Percentiles rank a stretch among this genome's conserved stretches.
These are phyloP conservation scores for Galleria mellonella DNA, from an alignment of 1,140 invertebrate species.

Conservation along the genomic window DNA sequence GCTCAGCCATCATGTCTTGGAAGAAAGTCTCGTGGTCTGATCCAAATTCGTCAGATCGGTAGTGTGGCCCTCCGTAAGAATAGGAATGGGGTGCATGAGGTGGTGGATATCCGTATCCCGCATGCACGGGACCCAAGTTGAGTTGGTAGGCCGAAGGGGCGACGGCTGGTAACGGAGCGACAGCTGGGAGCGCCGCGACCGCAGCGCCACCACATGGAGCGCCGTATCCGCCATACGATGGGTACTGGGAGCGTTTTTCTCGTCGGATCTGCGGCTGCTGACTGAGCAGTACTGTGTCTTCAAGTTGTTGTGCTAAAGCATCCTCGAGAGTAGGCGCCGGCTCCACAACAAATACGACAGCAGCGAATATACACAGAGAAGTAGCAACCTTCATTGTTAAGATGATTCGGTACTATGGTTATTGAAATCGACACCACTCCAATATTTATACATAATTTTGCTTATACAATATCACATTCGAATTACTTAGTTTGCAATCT, in stretches of 20 bases:
- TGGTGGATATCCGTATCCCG: not conserved
- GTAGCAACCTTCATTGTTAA: slow-evolving; percentile 36
- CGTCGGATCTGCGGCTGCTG: slow-evolving; percentile 10
- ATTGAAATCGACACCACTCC: slow-evolving; percentile 10
- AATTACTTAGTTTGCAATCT: slow-evolving; percentile 24
- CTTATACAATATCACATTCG: slow-evolving; percentile 21
- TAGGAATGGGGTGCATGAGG: slow-evolving; percentile 6
- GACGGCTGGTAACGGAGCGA: slow-evolving; percentile 11
- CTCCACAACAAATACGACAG: slow-evolving; percentile 9
- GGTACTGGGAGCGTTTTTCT: slow-evolving; percentile 21
- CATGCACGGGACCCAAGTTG: not conserved
- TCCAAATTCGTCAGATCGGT: slow-evolving; percentile 27
- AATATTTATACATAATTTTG: slow-evolving; percentile 47
- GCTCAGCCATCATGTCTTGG: slow-evolving; percentile 30
- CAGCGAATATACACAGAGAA: slow-evolving; percentile 18
- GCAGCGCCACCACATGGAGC: slow-evolving; percentile 14
- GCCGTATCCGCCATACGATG: slow-evolving; percentile 2
- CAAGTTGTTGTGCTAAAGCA: not conserved
- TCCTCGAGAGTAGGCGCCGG: slow-evolving; percentile 21
- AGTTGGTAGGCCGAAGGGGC: slow-evolving; percentile 8
- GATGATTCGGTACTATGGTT: slow-evolving; percentile 17
- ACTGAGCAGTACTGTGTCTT: slow-evolving; percentile 3
- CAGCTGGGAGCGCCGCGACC: slow-evolving; percentile 2
- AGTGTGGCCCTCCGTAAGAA: slow-evolving; percentile 26
- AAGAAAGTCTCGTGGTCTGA: slow-evolving; percentile 34